These are phyloP conservation scores for Marronus borbonicus DNA, from an alignment of 2,888 invertebrate genomes.

Conservation along the genomic window DNA sequence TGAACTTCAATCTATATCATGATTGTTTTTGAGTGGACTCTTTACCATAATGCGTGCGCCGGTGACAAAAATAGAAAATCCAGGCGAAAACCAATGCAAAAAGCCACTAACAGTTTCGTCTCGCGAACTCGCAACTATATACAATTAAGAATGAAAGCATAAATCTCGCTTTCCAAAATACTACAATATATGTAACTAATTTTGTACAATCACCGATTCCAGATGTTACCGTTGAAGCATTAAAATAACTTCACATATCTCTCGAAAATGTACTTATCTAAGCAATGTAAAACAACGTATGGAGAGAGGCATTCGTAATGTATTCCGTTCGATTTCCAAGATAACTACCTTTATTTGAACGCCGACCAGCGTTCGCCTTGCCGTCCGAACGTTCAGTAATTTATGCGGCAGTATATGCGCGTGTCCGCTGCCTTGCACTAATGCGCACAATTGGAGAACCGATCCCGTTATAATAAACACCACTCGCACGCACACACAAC, in stretches of 20 bases:
- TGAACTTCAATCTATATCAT: too few relatives aligned
- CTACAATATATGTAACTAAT: neutral
- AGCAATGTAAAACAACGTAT: neutral
- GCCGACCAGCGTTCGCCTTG: slow-evolving; percentile 3
- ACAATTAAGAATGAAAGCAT: too few relatives aligned
- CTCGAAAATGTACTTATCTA: neutral
- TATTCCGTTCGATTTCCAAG: slow-evolving; percentile 19
- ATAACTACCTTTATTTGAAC: slow-evolving; percentile 27
- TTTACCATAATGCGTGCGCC: too few relatives aligned
- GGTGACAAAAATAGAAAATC: too few relatives aligned
- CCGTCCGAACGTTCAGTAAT: slow-evolving; percentile 13
- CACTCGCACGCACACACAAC: slow-evolving; percentile 19
- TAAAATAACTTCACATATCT: neutral
- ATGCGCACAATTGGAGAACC: slow-evolving; percentile 27
- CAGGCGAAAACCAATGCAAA: too few relatives aligned
- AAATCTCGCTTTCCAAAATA: too few relatives aligned
- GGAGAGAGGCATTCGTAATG: neutral
- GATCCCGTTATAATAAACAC: slow-evolving; percentile 38
- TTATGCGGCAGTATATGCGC: slow-evolving; percentile 13
- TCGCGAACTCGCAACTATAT: too few relatives aligned
- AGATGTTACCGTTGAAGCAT: neutral
- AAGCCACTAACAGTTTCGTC: too few relatives aligned
- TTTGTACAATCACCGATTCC: neutral
- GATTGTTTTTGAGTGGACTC: too few relatives aligned
- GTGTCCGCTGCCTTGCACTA: neutral